These are phyloP conservation scores for Drosophila anomelani DNA, from an alignment of 2,888 invertebrate species.

Conservation along the genomic window DNA sequence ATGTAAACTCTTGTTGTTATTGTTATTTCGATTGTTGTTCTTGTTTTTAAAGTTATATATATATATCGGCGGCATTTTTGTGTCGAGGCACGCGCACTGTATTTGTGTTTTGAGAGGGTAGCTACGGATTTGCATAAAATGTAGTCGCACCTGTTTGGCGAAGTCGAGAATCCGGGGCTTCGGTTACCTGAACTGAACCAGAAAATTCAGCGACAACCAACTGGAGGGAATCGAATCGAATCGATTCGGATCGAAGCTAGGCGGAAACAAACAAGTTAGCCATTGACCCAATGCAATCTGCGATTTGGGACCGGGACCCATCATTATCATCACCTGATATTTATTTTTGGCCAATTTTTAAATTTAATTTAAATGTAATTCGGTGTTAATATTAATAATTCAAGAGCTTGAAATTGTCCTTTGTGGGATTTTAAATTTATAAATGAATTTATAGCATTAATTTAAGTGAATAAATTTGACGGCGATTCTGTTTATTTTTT, in stretches of 20 bases:
- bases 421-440: too few relatives aligned
- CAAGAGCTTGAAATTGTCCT: neutral
- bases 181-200: constrained; percentile 29
- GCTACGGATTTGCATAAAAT: constrained; percentile 78
- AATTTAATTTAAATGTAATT: neutral
- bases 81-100: constrained; percentile 43
- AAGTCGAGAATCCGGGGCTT: constrained; percentile 33
- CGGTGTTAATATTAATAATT: neutral
- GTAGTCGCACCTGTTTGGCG: constrained; percentile 75
- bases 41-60: constrained; percentile 20
- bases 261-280: constrained; percentile 44
- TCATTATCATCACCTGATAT: constrained; percentile 15
- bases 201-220: constrained; percentile 32
- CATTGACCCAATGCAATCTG: constrained; percentile 35
- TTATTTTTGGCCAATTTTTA: constrained; percentile 1
- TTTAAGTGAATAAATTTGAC: neutral
- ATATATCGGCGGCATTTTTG: constrained; percentile 21
- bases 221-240: constrained; percentile 11
- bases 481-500: too few relatives aligned
- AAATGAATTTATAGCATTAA: neutral
- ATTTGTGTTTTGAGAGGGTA: constrained; percentile 36
- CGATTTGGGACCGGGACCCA: neutral
- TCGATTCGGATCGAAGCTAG: constrained; percentile 3
- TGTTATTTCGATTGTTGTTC: constrained; percentile 40
- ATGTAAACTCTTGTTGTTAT: constrained; percentile 28